Conservation (phyloP, 2,113 vertebrate genomes). For the Hirundichthys speculiger region DNA sequence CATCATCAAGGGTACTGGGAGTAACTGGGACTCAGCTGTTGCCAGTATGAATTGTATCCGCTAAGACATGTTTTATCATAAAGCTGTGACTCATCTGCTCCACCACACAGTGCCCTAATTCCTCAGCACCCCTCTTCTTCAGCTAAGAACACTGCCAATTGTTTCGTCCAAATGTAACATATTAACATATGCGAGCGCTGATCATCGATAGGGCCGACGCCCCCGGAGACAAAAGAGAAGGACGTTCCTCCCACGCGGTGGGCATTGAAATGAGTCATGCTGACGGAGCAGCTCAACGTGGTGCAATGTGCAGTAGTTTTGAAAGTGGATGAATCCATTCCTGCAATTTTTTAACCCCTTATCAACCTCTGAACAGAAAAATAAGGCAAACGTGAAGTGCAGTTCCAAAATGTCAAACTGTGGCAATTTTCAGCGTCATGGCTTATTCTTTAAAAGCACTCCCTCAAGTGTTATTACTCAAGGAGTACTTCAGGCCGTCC, state of each 20-base stretch:
- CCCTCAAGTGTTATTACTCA: background rate
- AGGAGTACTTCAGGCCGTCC: conserved; percentile 6
- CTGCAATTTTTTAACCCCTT: background rate
- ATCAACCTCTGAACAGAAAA: conserved; percentile 8
- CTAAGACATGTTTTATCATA: conserved; percentile 49
- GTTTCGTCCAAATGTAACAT: conserved; percentile 58
- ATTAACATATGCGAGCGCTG: conserved; percentile 56
- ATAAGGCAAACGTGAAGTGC: conserved; percentile 1
- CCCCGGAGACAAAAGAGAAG: conserved; percentile 47
- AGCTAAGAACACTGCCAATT: conserved; percentile 33
- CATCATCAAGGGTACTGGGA: conserved; percentile 6
- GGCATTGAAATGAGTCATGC: conserved; percentile 49
- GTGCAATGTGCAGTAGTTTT: conserved; percentile 6
- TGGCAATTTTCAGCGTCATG: conserved; percentile 3
- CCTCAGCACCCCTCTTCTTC: conserved; percentile 23
- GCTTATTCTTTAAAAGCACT: background rate
- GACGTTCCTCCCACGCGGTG: conserved; percentile 37
- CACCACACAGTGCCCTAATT: conserved; percentile 47
- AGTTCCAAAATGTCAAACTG: background rate
- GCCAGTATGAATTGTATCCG: conserved; percentile 40
- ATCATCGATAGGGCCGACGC: conserved; percentile 52
- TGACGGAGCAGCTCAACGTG: conserved; percentile 2
- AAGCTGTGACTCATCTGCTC: conserved; percentile 47
- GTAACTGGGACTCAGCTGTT: conserved; percentile 43
- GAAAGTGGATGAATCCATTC: conserved; percentile 22